phyloP scores from a whole-genome alignment of 2,888 invertebrate genomes.

The Clepsis dumicolana region DNA sequence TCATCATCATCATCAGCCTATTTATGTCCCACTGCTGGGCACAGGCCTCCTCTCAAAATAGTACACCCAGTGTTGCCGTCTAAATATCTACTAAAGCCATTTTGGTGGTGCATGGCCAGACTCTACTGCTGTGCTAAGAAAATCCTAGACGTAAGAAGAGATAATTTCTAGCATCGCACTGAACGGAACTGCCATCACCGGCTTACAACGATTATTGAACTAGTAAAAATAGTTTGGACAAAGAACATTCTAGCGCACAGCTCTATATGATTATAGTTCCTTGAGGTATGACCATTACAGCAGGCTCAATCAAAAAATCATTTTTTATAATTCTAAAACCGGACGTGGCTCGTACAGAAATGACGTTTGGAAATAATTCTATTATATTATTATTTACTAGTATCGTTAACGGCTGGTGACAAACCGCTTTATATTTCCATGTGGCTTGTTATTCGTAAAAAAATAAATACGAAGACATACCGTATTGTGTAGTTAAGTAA shows the following conservation, averaged over 20 bases:
- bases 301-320: conserved; percentile 84
- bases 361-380: conserved; percentile 71
- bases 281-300: conserved; percentile 71
- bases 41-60: no score
- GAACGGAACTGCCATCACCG: no score
- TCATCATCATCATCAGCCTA: no score
- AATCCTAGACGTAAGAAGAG: no score
- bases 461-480: not conserved
- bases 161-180: no score
- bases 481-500: not conserved
- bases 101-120: no score
- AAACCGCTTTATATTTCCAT: not conserved
- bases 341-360: conserved; percentile 81
- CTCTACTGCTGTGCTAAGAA: no score
- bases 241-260: conserved; percentile 44
- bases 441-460: not conserved
- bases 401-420: conserved; percentile 23
- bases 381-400: conserved; percentile 49
- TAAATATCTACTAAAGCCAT: no score
- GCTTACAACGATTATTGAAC: not conserved
- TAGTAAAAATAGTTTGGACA: no score
- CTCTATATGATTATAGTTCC: conserved; percentile 64
- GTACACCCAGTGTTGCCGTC: no score
- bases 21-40: no score
- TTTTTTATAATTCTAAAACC: conserved; percentile 83